Base-by-base conservation (phyloP, 2,888 invertebrate species). In the Aradus depressus region DNA sequence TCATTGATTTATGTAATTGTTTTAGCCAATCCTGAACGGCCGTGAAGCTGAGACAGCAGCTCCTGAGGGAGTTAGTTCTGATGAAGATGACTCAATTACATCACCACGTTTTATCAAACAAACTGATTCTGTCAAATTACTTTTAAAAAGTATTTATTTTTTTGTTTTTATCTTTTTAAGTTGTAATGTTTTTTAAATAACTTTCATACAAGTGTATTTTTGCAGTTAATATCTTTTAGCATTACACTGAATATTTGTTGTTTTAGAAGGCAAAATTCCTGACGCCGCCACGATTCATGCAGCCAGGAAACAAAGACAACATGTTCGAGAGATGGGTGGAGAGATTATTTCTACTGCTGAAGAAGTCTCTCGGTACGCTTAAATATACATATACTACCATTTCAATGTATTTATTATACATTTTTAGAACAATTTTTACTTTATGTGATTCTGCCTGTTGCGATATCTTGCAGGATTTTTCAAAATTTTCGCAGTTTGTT, bases 271-370 rank as follows among this genome's bases (percentile, higher is more conserved):
- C 14, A 83, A 81, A 60, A 96, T 96, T 65, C 96, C 97, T 8
- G 96, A 97, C 74, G 96, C 97, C 8, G 91, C 91, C 47, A 86
- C 93, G 76, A 97, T 98, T 67, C 96, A 96, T 72, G 92, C 92
- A 59, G 95, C 95, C 10, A 78, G 95, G 64, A 97, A 97, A 71
- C 80, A 87, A 56, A 75, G 97, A 63, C 96, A 96, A 72, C 79
- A 89, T 74, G 92, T 93, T 57, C 75, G 96, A 67, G 91, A 92
- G 72, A 77, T 82, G 67, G 79, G 79, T 63, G 70, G 68, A 32
- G 77, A 78, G 58, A 77, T 72, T 63, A 72, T 81, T 62, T 74
- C 77, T 18, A 58, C 79, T 28, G 69, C 71, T 52, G 69, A 71
- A 34, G 68, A 62, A 22, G 54, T 32, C 41, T 23, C 47, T 34